Base-by-base conservation (phyloP, 2,888 invertebrate genomes). In the Agelastica alni region DNA sequence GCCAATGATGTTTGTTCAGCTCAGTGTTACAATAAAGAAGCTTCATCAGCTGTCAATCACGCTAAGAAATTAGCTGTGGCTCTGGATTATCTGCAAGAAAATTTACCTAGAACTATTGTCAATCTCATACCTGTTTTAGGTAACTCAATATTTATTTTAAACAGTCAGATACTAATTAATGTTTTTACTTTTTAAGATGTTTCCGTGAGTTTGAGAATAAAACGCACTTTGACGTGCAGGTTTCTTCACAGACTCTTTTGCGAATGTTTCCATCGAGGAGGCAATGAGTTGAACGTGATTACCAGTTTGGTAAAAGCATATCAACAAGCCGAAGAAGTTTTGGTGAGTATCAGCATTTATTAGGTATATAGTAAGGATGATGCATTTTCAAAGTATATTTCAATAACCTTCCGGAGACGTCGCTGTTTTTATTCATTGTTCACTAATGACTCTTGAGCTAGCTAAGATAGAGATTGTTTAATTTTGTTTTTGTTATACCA, bases 1-100 rank as follows among this genome's bases (percentile, higher is more conserved):
- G 88, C 88, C 55, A 89, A 89, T 70, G 88, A 89, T 71, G 79
- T 89, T 37, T 89, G 89, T 67, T 88, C 88, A 0, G 86, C 85
- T 0, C 86, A 88, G 53, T 88, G 88, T 68, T 82, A 78, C 59
- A 78, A 83, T 52, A 80, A 79, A 28, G 80, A 81, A 0, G 77
- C 80, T 12, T 77, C 81, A n/a, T 85, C 87, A 0, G 83, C 88
- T 0, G 69, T 77, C 0, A 82, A 82, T 1, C 85, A 87, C 68
- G 83, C 83, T 12, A 72, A 79, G 61, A 85, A 87, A 68, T 75
- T 89, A 45, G 81, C 82, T 63, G 74, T 77, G 41, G 85, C 87
- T 0, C 73, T 88, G 49, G 88, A 88, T 75, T 88, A 85, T 69
- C 75, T 89, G 39, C 83, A 85, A 60, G 75, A 78, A 4, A 78